Conservation (phyloP, 2,888 invertebrate genomes). For the Cecidostiba fungosa region DNA sequence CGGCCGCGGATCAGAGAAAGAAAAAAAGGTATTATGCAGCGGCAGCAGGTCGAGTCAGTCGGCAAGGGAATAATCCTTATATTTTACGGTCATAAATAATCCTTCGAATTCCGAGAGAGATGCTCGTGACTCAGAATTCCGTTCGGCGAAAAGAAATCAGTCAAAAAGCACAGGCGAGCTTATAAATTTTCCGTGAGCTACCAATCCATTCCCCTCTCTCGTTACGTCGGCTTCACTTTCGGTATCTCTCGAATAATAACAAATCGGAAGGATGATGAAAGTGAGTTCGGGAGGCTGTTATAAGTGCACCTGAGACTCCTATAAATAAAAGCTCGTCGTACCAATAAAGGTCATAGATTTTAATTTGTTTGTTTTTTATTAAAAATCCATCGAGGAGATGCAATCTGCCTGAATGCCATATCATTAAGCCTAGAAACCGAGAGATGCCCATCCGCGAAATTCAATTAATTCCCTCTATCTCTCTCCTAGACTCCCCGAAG, state of each 20-base stretch:
- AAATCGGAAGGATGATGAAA: conserved; percentile 43
- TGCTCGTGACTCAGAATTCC: conserved; percentile 51
- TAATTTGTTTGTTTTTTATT: too few relatives aligned
- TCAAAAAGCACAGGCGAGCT: conserved; percentile 26
- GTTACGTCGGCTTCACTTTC: conserved; percentile 31
- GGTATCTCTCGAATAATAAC: not conserved
- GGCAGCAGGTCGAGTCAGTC: not conserved
- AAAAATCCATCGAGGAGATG: not conserved
- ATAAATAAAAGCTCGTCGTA: not conserved
- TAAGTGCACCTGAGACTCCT: not conserved
- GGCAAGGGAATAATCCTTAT: conserved; percentile 39
- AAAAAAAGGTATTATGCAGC: conserved; percentile 32
- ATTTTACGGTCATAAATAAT: conserved; percentile 59
- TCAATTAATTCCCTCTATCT: conserved; percentile 18
- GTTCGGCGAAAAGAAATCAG: conserved; percentile 54
- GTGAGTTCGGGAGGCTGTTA: not conserved
- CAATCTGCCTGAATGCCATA: not conserved
- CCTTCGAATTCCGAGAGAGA: conserved; percentile 48
- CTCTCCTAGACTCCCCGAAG: not conserved
- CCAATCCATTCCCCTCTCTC: not conserved
- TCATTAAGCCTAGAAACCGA: not conserved
- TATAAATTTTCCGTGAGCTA: conserved; percentile 33
- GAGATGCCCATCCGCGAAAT: not conserved
- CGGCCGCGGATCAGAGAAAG: not conserved
- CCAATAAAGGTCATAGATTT: not conserved